Evolutionary conservation across 2,888 invertebrate species (phyloP), one percentile per base, ranked within the genome.

Genomic region (Cephus nigrinus): DNA sequence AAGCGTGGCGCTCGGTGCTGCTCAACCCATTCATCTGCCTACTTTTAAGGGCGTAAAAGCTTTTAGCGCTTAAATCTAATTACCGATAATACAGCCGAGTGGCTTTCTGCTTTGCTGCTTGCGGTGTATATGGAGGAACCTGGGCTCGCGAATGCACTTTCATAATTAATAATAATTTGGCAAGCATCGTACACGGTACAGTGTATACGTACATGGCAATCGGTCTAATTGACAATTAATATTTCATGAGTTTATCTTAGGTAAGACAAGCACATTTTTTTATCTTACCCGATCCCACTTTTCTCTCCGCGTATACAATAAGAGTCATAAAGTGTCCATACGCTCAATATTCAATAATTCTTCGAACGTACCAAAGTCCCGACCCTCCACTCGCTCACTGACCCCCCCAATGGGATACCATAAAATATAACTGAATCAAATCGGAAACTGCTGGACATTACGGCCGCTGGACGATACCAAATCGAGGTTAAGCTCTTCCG

Each of bases 401-500:
- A 81, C 82, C 82, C 80, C 73, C 73, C 72, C 79, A 77, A 77
- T 76, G 76, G 75, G 75, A 78, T 80, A 68, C 76, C 80, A 88
- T 90, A 86, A 90, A 89, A 86, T 90, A 88, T 88, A 84, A 85
- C 88, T 87, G 89, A 86, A 87, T 86, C 90, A 85, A 90, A 90
- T 90, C 89, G 88, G 86, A 88, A 88, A 84, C 83, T 80, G 86
- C 80, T 84, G 83, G 85, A 84, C 87, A 84, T 86, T 86, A 85
- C 84, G 86, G 83, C 83, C 85, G 84, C 84, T 82, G 84, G 84
- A 83, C 86, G 77, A 75, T 84, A 82, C 85, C 83, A 85, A 87
- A 90, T 90, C 87, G 90, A 86, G 90, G 89, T 89, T 90, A 91
- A 91, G 86, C 85, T 88, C 86, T 91, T 91, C 90, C 91, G 88